phyloP scores from a whole-genome alignment of 2,113 vertebrate genomes.

The Rhynchomys soricoides region DNA sequence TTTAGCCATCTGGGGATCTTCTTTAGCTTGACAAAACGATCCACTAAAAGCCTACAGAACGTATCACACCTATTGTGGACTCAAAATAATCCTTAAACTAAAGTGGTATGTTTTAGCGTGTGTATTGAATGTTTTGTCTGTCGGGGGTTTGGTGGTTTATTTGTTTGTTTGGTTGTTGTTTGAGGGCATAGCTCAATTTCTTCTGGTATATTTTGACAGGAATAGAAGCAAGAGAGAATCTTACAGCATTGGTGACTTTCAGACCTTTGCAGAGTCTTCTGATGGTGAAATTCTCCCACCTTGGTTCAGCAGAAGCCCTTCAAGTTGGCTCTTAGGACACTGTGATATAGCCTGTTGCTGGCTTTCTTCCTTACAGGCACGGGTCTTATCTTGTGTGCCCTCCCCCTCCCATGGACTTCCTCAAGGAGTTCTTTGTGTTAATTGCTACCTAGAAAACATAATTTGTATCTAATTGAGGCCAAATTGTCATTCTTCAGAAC shows the following conservation, averaged over 20 bases:
- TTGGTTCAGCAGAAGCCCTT: background rate
- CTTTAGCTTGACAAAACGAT: constrained; percentile 52
- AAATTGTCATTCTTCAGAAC: background rate
- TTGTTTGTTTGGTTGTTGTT: background rate
- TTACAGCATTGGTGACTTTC: background rate
- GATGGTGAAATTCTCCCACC: background rate
- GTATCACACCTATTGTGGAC: background rate
- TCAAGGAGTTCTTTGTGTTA: background rate
- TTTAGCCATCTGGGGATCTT: constrained; percentile 30
- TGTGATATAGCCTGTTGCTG: background rate
- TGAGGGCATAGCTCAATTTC: too few species aligned
- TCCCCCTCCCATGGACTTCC: background rate
- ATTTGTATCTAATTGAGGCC: background rate
- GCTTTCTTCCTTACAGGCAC: background rate
- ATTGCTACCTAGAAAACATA: background rate
- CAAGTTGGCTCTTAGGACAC: background rate
- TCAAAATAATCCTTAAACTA: background rate
- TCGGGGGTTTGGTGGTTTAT: background rate
- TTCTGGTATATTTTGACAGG: background rate
- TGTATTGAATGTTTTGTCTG: background rate
- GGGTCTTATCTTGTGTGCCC: too few species aligned
- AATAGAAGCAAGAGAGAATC: background rate
- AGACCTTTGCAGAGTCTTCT: background rate
- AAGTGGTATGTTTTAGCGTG: background rate
- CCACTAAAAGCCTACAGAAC: constrained; percentile 28